phyloP scores from a whole-genome alignment of 64 coral and sea anemone species.

The Pachyseris speciosa region DNA sequence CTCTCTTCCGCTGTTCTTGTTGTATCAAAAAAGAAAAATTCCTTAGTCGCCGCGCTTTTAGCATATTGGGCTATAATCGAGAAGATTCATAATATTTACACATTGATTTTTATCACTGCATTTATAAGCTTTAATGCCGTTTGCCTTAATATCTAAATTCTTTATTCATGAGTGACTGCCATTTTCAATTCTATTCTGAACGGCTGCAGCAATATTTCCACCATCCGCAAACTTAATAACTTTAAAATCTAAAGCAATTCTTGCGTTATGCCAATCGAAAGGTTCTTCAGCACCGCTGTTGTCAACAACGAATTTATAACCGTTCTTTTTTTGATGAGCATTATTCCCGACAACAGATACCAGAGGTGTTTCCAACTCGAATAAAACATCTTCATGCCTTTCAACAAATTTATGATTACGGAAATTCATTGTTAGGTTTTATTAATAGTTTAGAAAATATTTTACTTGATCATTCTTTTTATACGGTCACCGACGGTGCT shows the following conservation, averaged over 20 bases:
- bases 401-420: conserved; percentile 1
- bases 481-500: no score
- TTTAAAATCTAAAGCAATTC: not conserved
- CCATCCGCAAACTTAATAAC: not conserved
- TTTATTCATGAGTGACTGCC: not conserved
- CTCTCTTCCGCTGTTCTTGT: no score
- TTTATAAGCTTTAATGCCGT: not conserved
- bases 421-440: not conserved
- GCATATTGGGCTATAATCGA: no score
- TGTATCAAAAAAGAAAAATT: no score
- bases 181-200: not conserved
- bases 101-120: not conserved
- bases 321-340: conserved; percentile 15
- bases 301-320: no score
- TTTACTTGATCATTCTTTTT: not conserved
- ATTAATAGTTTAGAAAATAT: conserved; percentile 5
- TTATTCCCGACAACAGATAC: not conserved
- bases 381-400: conserved; percentile 39
- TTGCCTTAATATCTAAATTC: not conserved
- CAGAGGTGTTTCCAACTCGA: conserved; percentile 20
- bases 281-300: not conserved
- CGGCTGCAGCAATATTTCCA: not conserved
- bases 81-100: conserved; percentile 13
- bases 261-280: not conserved
- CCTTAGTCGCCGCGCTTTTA: no score